Evolutionary conservation across 2,888 invertebrate species (phyloP), one percentile per base, ranked within the genome.

Genomic region (Perithous albicinctus): DNA sequence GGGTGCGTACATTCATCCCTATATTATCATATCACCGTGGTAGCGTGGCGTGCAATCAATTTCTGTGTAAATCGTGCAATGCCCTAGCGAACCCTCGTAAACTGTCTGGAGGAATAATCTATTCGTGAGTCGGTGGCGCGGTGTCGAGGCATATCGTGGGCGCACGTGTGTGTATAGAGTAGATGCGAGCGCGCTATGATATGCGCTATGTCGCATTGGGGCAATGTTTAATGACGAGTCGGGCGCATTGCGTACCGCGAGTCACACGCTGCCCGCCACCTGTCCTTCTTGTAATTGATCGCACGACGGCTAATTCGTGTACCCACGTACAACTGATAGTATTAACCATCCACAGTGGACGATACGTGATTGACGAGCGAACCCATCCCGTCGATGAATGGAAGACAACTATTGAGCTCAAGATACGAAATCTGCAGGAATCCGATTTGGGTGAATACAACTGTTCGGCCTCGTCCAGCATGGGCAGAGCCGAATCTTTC

Each of bases 401-500:
- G 92, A 95, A 95, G 91, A 93, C 95, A 63, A 94, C 94, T 77
- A 94, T 96, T 90, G 93, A 94, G 72, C 93, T 96, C 78, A 94
- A 94, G 72, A 95, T 96, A 86, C 93, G 94, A 43, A 94, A 95
- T 86, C 95, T 96, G 86, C 93, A 93, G 70, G 92, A 92, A 67
- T 93, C 94, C 81, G 96, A 96, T 90, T 93, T 95, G 51, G 96
- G 95, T 3, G 94, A 95, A 1, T 96, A 96, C 90, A 95, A 95
- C 63, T 96, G 96, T 89, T 94, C 96, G 0, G 95, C 96, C 1
- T 95, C 95, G 7, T 96, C 96, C 87, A 95, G 95, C 8, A 94
- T 96, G 91, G 96, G 96, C 2, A 95, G 95, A 88, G 94, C 95
- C 1, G 95, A 96, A 87, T 95, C 95, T 35, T 95, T 95, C 20